These are phyloP conservation scores for Chironomus riparius DNA, from an alignment of 2,888 invertebrate species.

Conservation along the genomic window DNA sequence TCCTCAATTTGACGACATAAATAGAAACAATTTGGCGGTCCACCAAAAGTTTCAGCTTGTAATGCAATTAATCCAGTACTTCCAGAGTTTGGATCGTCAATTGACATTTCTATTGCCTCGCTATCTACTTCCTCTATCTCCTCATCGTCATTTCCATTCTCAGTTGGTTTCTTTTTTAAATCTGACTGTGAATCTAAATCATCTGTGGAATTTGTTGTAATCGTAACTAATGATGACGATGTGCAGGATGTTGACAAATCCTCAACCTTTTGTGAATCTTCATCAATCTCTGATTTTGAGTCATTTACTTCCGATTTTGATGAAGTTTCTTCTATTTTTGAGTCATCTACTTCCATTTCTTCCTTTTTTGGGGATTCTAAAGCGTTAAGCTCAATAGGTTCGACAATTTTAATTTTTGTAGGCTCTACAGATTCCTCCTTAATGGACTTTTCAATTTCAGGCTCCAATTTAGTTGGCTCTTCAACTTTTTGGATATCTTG, in stretches of 20 bases:
- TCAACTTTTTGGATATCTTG: background rate
- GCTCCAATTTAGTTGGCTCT: background rate
- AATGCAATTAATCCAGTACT: slow-evolving; percentile 53
- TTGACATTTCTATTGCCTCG: slow-evolving; percentile 23
- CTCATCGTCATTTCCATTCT: slow-evolving; percentile 29
- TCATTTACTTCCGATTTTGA: background rate
- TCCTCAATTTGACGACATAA: slow-evolving; percentile 59
- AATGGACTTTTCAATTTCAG: background rate
- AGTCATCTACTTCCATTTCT: no score
- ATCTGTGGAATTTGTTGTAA: no score
- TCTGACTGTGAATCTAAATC: background rate
- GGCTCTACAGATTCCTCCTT: background rate
- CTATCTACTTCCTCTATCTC: slow-evolving; percentile 29
- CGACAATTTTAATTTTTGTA: background rate
- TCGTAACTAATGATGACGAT: no score
- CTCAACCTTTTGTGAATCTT: background rate
- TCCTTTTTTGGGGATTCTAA: background rate
- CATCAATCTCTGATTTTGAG: background rate
- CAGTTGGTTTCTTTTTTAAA: background rate
- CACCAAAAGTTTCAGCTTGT: slow-evolving; percentile 63
- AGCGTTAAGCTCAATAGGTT: background rate
- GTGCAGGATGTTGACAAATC: background rate
- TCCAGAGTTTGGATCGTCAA: slow-evolving; percentile 31
- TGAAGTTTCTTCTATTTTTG: no score
- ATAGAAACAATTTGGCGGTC: slow-evolving; percentile 63